Base-by-base conservation (phyloP, 2,113 vertebrate genomes). In the Protobothrops flavoviridis region DNA sequence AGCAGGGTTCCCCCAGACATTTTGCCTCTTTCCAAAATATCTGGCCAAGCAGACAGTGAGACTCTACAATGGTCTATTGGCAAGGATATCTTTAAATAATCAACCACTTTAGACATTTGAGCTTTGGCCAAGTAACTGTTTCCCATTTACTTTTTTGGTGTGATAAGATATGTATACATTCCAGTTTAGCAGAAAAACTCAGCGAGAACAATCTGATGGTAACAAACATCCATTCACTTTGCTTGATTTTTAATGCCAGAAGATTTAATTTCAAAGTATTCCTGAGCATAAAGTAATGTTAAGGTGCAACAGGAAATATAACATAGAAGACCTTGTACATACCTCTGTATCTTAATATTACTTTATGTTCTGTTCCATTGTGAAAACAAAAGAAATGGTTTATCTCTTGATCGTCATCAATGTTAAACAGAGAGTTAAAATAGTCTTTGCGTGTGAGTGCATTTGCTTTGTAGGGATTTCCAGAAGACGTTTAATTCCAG, bases 121-220 rank as follows among this genome's bases (percentile, higher is more conserved):
- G 92, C 13, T 91, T 93, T 88, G 88, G 39, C 90, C 48, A 91
- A 24, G 3, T 45, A 93, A 56, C 85, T 87, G 89, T 93, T 95
- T 94, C 92, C 81, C 50, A 95, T 39, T 39, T 91, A 33, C n/a
- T 15, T 23, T 1, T 94, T 94, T n/a, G 89, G 94, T 95, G 95
- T 39, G 92, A 7, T 3, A 61, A 45, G 56, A 4, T 86, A 85
- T 2, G 2, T 24, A 90, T 23, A 85, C 29, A 4, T 95, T 88
- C 8, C 91, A 64, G 90, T 88, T 53, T 3, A 90, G 15, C 4
- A 93, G 56, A 90, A 92, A 74, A 10, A 50, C 61, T 92, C 91
- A 95, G 86, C 1, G 29, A 29, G 13, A 94, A 26, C 6, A 92
- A 8, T 61, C 2, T 55, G 23, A 4, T 90, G 26, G 91, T 29